Percentiles rank a stretch among this genome's conserved stretches.
Conservation (phyloP, 2,113 vertebrate species). For the Ailurus styani region DNA sequence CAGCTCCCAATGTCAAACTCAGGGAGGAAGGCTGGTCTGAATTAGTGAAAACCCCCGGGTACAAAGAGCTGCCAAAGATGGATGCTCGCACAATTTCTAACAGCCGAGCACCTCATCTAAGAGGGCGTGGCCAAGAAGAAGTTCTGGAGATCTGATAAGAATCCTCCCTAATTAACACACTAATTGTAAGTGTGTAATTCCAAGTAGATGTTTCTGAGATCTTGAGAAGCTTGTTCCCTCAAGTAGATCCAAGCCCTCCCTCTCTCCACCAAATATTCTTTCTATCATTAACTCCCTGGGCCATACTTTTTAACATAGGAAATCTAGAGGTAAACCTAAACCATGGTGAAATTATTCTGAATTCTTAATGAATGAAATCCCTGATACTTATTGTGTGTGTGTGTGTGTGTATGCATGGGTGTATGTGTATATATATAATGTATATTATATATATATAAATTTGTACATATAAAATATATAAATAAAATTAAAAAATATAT, state of each 20-base stretch:
- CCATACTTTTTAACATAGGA: background rate
- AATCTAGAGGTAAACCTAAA: background rate
- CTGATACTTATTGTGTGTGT: background rate
- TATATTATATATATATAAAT: background rate
- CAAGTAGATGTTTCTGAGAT: constrained; percentile 6
- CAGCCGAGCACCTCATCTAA: rapidly evolving
- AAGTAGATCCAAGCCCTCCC: background rate
- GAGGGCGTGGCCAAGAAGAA: background rate
- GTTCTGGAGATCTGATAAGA: constrained; percentile 44
- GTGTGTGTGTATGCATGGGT: background rate
- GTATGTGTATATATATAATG: too few relatives aligned
- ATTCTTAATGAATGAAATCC: background rate
- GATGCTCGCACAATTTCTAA: background rate
- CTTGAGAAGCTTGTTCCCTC: constrained; percentile 6
- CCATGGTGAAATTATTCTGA: background rate
- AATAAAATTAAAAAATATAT: background rate
- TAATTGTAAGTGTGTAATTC: constrained; percentile 57
- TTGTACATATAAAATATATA: too few relatives aligned
- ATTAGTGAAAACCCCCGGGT: background rate
- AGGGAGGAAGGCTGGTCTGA: background rate
- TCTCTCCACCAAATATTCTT: background rate
- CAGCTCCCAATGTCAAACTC: background rate
- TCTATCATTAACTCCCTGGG: background rate
- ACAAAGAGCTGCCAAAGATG: background rate
- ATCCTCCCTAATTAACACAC: constrained; percentile 41